These are phyloP conservation scores for Pelobates cultripes DNA, from an alignment of 2,797 vertebrate genomes.

Conservation along the genomic window DNA sequence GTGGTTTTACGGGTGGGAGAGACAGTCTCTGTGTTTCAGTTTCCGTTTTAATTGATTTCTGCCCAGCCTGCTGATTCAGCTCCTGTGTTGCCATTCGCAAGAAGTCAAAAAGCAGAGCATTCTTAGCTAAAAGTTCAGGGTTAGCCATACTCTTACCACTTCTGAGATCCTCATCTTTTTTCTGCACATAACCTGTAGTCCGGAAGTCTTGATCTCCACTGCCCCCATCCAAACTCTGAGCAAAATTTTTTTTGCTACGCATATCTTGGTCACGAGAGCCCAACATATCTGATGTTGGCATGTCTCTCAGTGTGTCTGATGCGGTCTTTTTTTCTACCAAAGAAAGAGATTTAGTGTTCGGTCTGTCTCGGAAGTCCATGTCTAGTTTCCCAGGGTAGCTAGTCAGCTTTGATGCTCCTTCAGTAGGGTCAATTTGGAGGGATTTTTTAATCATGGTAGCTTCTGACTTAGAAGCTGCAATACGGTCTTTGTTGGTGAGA, in stretches of 20 bases:
- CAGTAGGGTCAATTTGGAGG: background rate
- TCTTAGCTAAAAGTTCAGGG: constrained; percentile 73
- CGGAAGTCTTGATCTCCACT: constrained; percentile 21
- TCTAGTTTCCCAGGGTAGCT: constrained; percentile 17
- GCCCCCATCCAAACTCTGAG: background rate
- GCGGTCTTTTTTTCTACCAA: background rate
- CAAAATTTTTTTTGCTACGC: constrained; percentile 28
- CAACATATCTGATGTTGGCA: background rate
- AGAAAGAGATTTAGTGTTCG: background rate
- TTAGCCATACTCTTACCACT: constrained; percentile 74
- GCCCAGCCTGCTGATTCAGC: constrained; percentile 64
- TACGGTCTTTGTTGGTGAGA: background rate
- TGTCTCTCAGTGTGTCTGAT: background rate
- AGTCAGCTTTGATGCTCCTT: background rate
- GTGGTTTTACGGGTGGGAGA: constrained; percentile 61
- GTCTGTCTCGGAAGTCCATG: constrained; percentile 25
- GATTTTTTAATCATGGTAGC: background rate
- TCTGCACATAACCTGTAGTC: constrained; percentile 57
- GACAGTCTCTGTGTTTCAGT: constrained; percentile 66
- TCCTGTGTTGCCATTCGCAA: constrained; percentile 57
- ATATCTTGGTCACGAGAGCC: constrained; percentile 31
- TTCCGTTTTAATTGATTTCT: constrained; percentile 59
- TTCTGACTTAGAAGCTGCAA: background rate
- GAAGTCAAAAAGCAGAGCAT: constrained; percentile 68
- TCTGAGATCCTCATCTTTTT: constrained; percentile 80